Percentiles rank a stretch among this genome's conserved stretches.
phyloP scores from a whole-genome alignment of 2,888 invertebrate genomes.

The Euzetes globulus region DNA sequence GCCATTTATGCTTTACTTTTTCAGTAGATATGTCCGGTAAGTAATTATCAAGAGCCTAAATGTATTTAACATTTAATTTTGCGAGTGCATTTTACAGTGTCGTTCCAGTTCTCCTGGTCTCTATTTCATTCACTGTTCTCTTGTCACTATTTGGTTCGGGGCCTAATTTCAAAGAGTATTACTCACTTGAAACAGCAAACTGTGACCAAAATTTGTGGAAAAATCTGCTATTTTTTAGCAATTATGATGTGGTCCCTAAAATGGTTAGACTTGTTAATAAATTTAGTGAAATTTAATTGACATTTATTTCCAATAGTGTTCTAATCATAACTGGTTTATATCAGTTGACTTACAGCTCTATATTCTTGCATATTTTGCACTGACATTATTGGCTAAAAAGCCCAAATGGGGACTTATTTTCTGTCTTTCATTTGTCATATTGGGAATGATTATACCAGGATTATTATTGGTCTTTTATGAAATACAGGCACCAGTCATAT shows the following conservation, averaged over 20 bases:
- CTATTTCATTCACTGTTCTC: neutral
- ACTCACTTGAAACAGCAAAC: neutral
- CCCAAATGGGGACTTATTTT: neutral
- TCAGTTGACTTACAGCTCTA: neutral
- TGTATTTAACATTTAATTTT: neutral
- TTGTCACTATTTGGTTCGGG: neutral
- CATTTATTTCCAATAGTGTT: neutral
- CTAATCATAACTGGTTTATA: neutral
- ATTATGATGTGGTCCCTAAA: neutral
- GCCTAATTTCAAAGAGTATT: neutral
- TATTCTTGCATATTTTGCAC: neutral
- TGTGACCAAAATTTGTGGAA: neutral
- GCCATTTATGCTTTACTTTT: neutral
- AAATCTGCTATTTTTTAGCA: neutral
- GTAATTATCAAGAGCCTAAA: too few relatives aligned
- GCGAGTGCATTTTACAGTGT: neutral
- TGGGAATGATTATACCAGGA: neutral
- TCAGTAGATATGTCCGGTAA: neutral
- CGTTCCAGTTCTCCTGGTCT: neutral
- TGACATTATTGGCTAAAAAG: neutral
- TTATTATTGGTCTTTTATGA: too few relatives aligned
- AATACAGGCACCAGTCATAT: too few relatives aligned
- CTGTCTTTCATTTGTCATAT: neutral
- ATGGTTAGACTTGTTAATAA: neutral
- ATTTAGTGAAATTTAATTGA: neutral